Evolutionary conservation across 1,140 invertebrate species (phyloP), one percentile per base, ranked within the genome.

Genomic region (Portunus trituberculatus): DNA sequence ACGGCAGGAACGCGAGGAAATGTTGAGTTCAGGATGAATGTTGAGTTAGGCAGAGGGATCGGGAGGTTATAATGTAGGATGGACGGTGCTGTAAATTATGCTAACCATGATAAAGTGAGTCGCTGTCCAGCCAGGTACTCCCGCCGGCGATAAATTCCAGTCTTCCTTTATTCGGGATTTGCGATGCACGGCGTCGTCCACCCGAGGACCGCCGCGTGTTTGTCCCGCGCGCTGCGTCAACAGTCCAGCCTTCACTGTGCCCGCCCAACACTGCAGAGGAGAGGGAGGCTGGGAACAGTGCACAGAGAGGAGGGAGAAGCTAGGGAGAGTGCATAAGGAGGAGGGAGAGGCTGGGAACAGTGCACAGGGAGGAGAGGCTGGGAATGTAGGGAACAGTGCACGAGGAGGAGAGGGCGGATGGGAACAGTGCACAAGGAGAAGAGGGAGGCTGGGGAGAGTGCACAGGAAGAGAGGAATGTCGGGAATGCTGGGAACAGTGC

Each of bases 31-130:
- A 52, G 45, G 28, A 67, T 59, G 32, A 76, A 91, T 91, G 59
- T 91, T 91, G 76, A 91, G 45, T 67, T 76, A 39, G 32, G 59
- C 8, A 14, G 67, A 76, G 90, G 90, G 67, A 32, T 91, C 31
- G 28, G 90, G 59, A 76, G 90, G 52, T 76, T 91, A 91, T 91
- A 91, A 91, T 76, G 90, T 52, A 76, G 67, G 90, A 91, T 39
- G 90, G 90, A 91, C 67, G 90, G 90, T n/a, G 90, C 67, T 76
- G 67, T 91, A 91, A 76, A 91, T 91, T 91, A 91, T 76, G 90
- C 48, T 76, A 76, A 91, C 90, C 90, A 91, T 76, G 52, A 76
- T 32, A 76, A 91, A 76, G 90, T 91, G 90, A 76, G 90, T n/a
- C 6, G 52, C 29, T 91, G 90, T 76, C 39, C 67, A 48, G 4